Evolutionary conservation across 2,888 invertebrate species (phyloP), one percentile per base, ranked within the genome.

Genomic region (Microdon myrmicae): DNA sequence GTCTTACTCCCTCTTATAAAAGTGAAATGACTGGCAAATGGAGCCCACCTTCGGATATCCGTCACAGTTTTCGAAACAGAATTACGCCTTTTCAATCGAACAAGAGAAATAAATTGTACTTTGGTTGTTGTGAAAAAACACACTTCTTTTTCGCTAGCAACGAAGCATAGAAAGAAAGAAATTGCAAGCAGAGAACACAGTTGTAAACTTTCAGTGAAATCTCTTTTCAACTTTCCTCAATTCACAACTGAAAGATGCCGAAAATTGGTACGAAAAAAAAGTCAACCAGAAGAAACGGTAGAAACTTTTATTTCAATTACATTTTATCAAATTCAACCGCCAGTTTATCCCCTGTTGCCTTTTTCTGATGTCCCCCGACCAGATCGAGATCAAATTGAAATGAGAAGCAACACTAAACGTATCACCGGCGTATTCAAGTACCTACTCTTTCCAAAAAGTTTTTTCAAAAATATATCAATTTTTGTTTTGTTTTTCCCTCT

Each of bases 251-350:
- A 28, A 25, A 7, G 14, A 8, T 13, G 31, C 6, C n/a, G 31
- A 16, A 43, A 31, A 43, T 31, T 17, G 22, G 2, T 22, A 8
- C 10, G 7, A 28, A 37, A 25, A 32, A 28, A 23, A n/a, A 20
- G 25, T 16, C 19, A 8, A 7, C 8, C 17, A 6, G 34, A n/a
- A n/a, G 45, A 49, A 49, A 38, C 14, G 37, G 38, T 31, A 49
- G 37, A 54, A 60, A 60, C 37, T 53, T 60, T 60, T 53, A 53
- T 60, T 60, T 53, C 53, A 53, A 60, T 60, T 53, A 53, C 59
- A 53, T 45, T 53, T 53, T 60, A 60, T 60, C 59, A 47, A 53
- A 53, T 41, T 37, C 41, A 60, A 37, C 53, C 39, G 41, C 41
- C 38, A 31, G 32, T 26, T 44, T 35, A 37, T 37, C 53, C n/a